A percentile compares a stretch with the other conserved stretches of the same genome.
phyloP scores from a whole-genome alignment of 2,888 invertebrate species.

The Melanotus villosus region DNA sequence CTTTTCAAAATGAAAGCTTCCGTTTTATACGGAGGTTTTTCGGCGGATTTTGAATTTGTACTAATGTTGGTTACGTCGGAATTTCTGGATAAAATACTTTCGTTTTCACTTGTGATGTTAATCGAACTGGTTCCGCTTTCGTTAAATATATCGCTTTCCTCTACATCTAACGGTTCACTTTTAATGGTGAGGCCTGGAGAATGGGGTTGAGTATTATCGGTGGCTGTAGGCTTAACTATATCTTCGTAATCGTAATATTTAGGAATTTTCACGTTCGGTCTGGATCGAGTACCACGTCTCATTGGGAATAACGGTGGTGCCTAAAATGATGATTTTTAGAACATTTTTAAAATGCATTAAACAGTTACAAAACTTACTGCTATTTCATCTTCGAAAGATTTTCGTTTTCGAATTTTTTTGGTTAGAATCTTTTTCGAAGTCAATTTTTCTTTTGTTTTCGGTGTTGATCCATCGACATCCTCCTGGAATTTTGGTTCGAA shows the following conservation, averaged over 20 bases:
- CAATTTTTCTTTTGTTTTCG: constrained; percentile 36
- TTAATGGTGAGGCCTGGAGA: constrained; percentile 61
- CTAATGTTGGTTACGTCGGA: too few species aligned
- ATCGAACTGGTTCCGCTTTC: background rate
- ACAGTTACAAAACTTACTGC: constrained; percentile 45
- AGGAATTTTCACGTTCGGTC: constrained; percentile 66
- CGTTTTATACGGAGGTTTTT: background rate
- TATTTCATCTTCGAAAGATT: constrained; percentile 51
- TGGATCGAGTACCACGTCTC: constrained; percentile 65
- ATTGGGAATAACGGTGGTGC: constrained; percentile 61
- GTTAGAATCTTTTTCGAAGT: constrained; percentile 44
- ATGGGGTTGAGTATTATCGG: constrained; percentile 37
- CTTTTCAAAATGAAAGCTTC: background rate
- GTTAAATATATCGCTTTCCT: constrained; percentile 52
- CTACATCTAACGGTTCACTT: constrained; percentile 62
- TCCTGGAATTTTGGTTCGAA: constrained; percentile 64
- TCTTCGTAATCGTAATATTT: constrained; percentile 62
- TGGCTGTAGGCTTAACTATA: constrained; percentile 33
- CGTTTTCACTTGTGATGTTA: background rate
- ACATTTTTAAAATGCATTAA: background rate
- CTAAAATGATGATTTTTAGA: constrained; percentile 54
- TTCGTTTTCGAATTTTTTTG: constrained; percentile 55
- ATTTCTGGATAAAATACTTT: too few species aligned
- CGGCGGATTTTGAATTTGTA: background rate
- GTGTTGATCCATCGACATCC: background rate